Conservation (phyloP, 1,140 invertebrate genomes). For the Drosophila paulistorum region DNA sequence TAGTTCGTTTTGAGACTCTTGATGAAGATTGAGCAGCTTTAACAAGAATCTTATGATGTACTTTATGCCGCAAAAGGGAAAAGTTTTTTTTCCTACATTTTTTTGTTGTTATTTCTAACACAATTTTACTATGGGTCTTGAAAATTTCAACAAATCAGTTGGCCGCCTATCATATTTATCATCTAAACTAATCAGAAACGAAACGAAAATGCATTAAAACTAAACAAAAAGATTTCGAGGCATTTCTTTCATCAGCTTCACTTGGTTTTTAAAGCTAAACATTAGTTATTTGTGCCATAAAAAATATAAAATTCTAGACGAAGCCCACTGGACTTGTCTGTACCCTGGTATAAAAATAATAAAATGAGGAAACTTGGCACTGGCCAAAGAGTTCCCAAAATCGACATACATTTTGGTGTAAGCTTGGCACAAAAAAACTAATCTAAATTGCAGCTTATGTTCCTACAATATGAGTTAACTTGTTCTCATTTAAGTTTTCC, state of each 20-base stretch:
- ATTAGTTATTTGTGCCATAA: slow-evolving; percentile 43
- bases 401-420: too few relatives aligned
- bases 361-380: background rate
- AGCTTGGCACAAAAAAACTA: too few relatives aligned
- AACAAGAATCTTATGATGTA: slow-evolving; percentile 44
- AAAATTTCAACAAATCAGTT: too few relatives aligned
- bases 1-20: slow-evolving; percentile 44
- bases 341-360: background rate
- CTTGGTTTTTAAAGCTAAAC: slow-evolving; percentile 65
- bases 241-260: background rate
- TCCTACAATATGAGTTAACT: too few relatives aligned
- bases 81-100: background rate
- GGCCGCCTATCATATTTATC: too few relatives aligned
- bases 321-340: slow-evolving; percentile 12
- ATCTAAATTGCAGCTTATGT: too few relatives aligned
- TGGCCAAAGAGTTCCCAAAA: too few relatives aligned
- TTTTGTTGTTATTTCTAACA: background rate
- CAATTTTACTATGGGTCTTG: background rate
- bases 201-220: too few relatives aligned
- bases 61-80: slow-evolving; percentile 29
- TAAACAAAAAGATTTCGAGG: background rate
- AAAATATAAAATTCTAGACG: slow-evolving; percentile 16
- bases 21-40: slow-evolving; percentile 65
- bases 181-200: too few relatives aligned
- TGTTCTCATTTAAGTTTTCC: too few relatives aligned